Conservation (phyloP, 1,140 invertebrate genomes). For the Muscidifurax raptorellus region DNA sequence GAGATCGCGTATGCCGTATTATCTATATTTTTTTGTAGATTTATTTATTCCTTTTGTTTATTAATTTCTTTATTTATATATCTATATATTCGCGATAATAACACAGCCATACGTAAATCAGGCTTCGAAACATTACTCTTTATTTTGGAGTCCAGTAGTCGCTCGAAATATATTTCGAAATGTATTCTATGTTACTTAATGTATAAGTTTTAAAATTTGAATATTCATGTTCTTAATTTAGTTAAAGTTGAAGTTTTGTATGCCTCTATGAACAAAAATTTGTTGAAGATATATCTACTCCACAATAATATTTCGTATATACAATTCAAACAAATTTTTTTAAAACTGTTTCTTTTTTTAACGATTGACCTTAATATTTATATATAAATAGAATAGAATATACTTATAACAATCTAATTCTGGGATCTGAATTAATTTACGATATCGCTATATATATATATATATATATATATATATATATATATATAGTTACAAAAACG, state of each 20-base stretch:
- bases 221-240: not conserved
- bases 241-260: not conserved
- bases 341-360: not conserved
- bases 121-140: conserved; percentile 50
- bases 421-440: no score
- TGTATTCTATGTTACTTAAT: not conserved
- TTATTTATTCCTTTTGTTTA: conserved; percentile 16
- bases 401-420: not conserved
- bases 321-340: not conserved
- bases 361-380: not conserved
- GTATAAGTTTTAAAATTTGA: not conserved
- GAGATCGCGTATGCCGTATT: conserved; percentile 33
- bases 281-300: not conserved
- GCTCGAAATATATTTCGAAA: conserved; percentile 28
- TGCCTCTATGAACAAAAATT: not conserved
- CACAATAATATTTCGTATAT: not conserved
- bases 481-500: not conserved
- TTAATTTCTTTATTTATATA: conserved; percentile 39
- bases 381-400: not conserved
- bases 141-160: conserved; percentile 38
- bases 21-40: conserved; percentile 40
- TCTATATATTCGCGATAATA: conserved; percentile 48
- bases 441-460: conserved; percentile 21
- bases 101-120: conserved; percentile 54
- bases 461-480: not conserved